These are phyloP conservation scores for Phyto melanocephala DNA, from an alignment of 2,888 invertebrate species.

Conservation along the genomic window DNA sequence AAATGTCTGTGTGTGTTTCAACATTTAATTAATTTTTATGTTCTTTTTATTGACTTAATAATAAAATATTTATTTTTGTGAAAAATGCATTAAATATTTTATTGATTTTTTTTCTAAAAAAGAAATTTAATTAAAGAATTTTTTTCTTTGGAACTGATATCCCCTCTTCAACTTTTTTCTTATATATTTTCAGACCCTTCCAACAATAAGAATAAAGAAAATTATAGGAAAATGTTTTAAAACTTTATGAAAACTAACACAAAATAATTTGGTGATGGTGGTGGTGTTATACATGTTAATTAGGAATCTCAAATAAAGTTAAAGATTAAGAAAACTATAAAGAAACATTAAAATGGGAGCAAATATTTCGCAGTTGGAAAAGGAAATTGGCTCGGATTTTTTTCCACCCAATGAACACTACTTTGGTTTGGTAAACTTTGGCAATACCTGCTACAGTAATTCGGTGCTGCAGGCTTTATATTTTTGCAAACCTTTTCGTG, in stretches of 20 bases:
- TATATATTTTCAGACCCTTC: constrained; percentile 75
- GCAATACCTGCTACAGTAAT: constrained; percentile 99
- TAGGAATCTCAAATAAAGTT: constrained; percentile 61
- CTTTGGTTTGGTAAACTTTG: constrained; percentile 99
- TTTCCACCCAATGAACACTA: constrained; percentile 99
- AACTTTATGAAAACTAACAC: constrained; percentile 51
- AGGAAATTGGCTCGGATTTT: constrained; percentile 99
- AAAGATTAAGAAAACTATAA: constrained; percentile 68
- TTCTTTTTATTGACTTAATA: constrained; percentile 30
- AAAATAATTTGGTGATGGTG: constrained; percentile 46
- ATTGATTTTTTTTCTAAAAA: constrained; percentile 50
- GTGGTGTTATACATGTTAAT: neutral
- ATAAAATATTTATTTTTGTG: constrained; percentile 52
- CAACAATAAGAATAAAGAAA: constrained; percentile 22
- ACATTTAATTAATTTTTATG: constrained; percentile 28
- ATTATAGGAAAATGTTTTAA: constrained; percentile 25
- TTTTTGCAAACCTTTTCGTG: constrained; percentile 99
- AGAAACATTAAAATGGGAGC: constrained; percentile 85
- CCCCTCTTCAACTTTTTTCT: constrained; percentile 78
- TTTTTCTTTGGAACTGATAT: constrained; percentile 64
- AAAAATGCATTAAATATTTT: constrained; percentile 63
- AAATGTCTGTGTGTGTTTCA: constrained; percentile 59
- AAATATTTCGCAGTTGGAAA: constrained; percentile 99
- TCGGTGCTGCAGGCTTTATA: constrained; percentile 99
- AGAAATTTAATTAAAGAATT: constrained; percentile 64